phyloP scores from a whole-genome alignment of 2,113 vertebrate species.

The Thamnophis sirtalis region DNA sequence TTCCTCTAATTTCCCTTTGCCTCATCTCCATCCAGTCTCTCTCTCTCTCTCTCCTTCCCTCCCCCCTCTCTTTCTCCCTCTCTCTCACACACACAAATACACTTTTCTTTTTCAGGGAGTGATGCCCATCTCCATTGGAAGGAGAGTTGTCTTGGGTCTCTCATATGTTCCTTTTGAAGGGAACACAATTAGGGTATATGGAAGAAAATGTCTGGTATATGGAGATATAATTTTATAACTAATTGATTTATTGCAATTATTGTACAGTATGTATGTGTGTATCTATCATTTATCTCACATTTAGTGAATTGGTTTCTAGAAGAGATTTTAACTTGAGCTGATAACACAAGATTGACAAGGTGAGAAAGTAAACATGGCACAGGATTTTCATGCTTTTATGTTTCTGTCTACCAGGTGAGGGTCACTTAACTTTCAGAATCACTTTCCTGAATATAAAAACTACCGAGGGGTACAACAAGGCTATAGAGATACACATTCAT shows the following conservation, averaged over 20 bases:
- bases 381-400: background rate
- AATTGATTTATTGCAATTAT: background rate
- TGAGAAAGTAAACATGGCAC: background rate
- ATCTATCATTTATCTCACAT: background rate
- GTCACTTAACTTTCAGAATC: background rate
- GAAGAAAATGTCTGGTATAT: background rate
- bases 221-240: background rate
- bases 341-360: background rate
- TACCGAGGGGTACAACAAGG: background rate
- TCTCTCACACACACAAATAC: too few species aligned
- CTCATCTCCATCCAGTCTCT: background rate
- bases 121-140: background rate
- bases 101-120: background rate
- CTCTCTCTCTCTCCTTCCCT: too few species aligned
- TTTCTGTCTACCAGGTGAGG: background rate
- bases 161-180: background rate
- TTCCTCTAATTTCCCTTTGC: background rate
- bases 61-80: background rate
- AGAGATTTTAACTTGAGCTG: background rate
- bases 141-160: background rate
- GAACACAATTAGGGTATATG: background rate
- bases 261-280: background rate
- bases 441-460: background rate
- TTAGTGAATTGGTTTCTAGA: background rate
- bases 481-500: background rate